Base-by-base conservation (phyloP, 2,888 invertebrate genomes). In the Drosophila siamana region DNA sequence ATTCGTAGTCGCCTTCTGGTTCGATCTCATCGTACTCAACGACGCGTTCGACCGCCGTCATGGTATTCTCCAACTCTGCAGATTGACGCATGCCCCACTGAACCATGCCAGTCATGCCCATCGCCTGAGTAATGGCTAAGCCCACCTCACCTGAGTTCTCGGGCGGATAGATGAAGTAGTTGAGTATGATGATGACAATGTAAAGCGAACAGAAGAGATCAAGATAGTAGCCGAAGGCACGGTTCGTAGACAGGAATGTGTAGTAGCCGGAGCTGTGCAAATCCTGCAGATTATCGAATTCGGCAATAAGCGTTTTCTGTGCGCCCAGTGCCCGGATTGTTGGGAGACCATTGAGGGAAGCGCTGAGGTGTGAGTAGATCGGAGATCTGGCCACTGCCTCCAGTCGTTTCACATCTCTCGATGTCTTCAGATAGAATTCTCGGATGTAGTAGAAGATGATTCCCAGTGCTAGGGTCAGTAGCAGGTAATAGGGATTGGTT, bases 171-270 rank as follows among this genome's bases (percentile, higher is more conserved):
- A 97, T 91, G 50, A 98, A 94, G 92, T 98, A 97, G 85, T 96
- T 96, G 80, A 97, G 93, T 0, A 98, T 97, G 0, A 98, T 98
- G 47, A 96, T 91, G 0, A 95, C 94, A 67, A 98, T 96, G 92
- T 98, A 99, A 4, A 96, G 74, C 0, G 97, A 95, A 89, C 98
- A 98, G 59, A 98, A 94, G 76, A 97, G 93, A 91, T 99, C 99
- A 83, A 99, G 93, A 94, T 97, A 97, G 89, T 98, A 96, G 0
- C 98, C 98, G 89, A 99, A 98, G 75, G 99, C 98, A 60, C 98
- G 95, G 22, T 97, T 97, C 2, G 97, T 96, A 0, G 97, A 95
- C 43, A 99, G 95, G 91, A 98, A 98, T 74, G 97, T 93, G 90
- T 95, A 98, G 96, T 97, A 99, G 1, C 98, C 96, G 0, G 98